Conservation (phyloP, 2,888 invertebrate species). For the Phlogophora meticulosa region DNA sequence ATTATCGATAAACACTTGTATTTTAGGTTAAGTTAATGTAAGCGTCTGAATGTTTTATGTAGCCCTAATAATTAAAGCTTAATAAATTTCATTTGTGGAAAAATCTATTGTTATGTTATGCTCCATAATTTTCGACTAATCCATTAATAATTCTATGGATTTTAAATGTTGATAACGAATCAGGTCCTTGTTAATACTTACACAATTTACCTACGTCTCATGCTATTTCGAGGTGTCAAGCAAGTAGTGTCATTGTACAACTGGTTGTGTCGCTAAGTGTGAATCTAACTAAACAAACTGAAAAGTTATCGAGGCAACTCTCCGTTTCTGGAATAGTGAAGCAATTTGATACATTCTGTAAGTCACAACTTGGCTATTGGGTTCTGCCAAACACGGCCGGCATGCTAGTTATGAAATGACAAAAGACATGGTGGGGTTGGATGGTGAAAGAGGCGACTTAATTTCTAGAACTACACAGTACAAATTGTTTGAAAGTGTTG, state of each 20-base stretch:
- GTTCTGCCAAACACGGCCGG: constrained; percentile 32
- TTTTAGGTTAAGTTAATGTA: constrained; percentile 82
- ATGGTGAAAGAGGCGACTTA: constrained; percentile 16
- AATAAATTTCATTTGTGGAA: constrained; percentile 77
- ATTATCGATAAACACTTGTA: constrained; percentile 78
- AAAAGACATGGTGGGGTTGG: constrained; percentile 9
- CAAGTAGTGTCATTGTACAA: constrained; percentile 51
- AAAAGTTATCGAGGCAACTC: constrained; percentile 32
- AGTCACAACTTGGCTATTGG: constrained; percentile 39
- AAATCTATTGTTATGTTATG: constrained; percentile 54
- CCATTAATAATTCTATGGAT: constrained; percentile 41
- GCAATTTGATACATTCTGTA: constrained; percentile 41
- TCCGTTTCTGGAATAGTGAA: constrained; percentile 37
- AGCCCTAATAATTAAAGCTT: constrained; percentile 74
- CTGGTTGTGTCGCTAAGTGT: constrained; percentile 43
- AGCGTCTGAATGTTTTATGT: constrained; percentile 81
- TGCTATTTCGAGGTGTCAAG: constrained; percentile 40
- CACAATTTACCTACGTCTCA: constrained; percentile 39
- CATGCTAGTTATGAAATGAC: constrained; percentile 27
- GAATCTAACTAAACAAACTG: constrained; percentile 27
- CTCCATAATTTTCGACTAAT: constrained; percentile 42
- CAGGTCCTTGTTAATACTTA: constrained; percentile 38
- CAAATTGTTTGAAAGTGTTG: constrained; percentile 24
- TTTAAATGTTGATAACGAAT: constrained; percentile 35
- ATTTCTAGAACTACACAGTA: constrained; percentile 17